Conservation (phyloP, 2,888 invertebrate genomes). For the Eupithecia tripunctaria region DNA sequence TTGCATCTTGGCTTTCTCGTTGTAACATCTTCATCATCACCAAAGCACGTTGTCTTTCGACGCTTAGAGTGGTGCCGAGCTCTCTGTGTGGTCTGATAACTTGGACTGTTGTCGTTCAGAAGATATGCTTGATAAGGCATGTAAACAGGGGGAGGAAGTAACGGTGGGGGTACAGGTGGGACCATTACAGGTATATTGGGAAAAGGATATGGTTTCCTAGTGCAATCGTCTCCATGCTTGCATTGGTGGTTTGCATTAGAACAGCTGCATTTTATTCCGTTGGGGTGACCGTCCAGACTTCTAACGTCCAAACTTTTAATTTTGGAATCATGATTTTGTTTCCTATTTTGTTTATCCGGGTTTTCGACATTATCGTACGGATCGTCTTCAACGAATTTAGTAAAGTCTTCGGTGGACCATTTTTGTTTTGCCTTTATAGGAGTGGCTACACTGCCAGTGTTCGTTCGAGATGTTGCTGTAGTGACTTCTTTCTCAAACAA, state of each 20-base stretch:
- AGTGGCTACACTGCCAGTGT: constrained; percentile 46
- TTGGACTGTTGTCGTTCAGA: constrained; percentile 38
- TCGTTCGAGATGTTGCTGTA: constrained; percentile 47
- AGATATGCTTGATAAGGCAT: constrained; percentile 57
- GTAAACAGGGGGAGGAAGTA: constrained; percentile 46
- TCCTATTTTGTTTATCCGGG: constrained; percentile 27
- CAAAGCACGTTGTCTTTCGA: constrained; percentile 49
- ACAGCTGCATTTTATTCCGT: constrained; percentile 37
- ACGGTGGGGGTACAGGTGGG: background rate
- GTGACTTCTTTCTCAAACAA: constrained; percentile 58
- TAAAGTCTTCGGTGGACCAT: constrained; percentile 54
- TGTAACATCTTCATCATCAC: constrained; percentile 51
- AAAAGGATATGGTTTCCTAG: constrained; percentile 11
- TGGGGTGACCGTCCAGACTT: constrained; percentile 54
- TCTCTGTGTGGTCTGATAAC: constrained; percentile 47
- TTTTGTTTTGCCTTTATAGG: constrained; percentile 60
- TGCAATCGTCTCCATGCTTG: constrained; percentile 33
- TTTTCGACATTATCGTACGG: constrained; percentile 8
- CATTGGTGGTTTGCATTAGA: constrained; percentile 31
- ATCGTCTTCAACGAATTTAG: constrained; percentile 11
- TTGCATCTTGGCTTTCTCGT: constrained; percentile 36
- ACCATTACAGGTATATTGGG: background rate
- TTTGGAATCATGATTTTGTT: constrained; percentile 14
- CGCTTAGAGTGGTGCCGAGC: constrained; percentile 47
- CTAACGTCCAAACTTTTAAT: constrained; percentile 65